These are phyloP conservation scores for Mythimna albipuncta DNA, from an alignment of 2,888 invertebrate genomes.

Conservation along the genomic window DNA sequence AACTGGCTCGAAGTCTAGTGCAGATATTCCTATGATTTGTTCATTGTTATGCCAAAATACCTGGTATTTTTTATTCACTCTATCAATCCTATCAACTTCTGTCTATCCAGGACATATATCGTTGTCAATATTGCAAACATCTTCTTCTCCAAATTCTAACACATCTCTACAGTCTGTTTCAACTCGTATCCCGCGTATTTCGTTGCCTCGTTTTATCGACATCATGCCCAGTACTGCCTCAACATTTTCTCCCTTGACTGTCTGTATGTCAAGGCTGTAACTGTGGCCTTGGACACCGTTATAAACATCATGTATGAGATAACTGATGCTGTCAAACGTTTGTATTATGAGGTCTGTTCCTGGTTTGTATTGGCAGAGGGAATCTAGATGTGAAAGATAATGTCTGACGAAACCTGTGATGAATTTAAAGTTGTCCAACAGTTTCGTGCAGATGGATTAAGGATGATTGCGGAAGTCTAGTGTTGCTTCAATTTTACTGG, in stretches of 20 bases:
- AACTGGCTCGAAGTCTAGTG: too few relatives aligned
- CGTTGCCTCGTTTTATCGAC: slow-evolving; percentile 68
- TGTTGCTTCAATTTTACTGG: too few relatives aligned
- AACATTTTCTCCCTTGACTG: slow-evolving; percentile 58
- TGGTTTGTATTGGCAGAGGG: slow-evolving; percentile 1
- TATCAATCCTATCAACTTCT: neutral
- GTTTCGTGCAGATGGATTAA: neutral
- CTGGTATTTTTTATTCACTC: neutral
- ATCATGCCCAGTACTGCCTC: slow-evolving; percentile 70
- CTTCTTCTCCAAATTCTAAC: neutral
- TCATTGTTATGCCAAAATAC: neutral
- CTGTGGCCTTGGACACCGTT: slow-evolving; percentile 65
- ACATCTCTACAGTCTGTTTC: neutral
- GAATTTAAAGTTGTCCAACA: neutral
- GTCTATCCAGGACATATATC: neutral
- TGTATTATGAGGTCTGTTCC: slow-evolving; percentile 16
- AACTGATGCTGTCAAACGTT: slow-evolving; percentile 35
- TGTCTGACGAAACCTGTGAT: neutral
- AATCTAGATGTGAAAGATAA: slow-evolving; percentile 3
- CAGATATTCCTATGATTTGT: neutral
- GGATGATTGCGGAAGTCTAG: neutral
- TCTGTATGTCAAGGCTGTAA: slow-evolving; percentile 73
- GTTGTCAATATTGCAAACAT: neutral
- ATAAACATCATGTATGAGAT: slow-evolving; percentile 62
- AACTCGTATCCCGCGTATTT: slow-evolving; percentile 49